phyloP scores from a whole-genome alignment of 2,113 vertebrate species.

The Tyto alba region DNA sequence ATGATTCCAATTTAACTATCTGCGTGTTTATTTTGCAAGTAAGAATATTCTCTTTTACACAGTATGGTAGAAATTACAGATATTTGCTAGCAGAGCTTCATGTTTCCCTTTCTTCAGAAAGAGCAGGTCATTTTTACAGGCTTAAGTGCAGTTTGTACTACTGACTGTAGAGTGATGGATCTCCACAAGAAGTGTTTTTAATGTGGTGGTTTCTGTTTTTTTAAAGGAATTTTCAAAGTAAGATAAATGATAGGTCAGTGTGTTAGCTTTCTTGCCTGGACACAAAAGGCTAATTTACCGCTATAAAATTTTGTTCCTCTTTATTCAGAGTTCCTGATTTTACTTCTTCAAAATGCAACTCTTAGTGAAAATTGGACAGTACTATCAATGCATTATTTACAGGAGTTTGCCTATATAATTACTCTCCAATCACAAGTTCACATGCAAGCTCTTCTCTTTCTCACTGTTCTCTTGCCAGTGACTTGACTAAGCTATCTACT shows the following conservation, averaged over 20 bases:
- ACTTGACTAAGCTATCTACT: not conserved
- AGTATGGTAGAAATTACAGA: not conserved
- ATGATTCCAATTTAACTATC: not conserved
- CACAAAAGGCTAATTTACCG: not conserved
- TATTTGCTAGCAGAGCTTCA: not conserved
- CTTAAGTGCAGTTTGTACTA: not conserved
- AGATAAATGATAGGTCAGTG: not conserved
- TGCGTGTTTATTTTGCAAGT: not conserved
- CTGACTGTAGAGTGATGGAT: not conserved
- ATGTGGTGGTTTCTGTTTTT: not conserved
- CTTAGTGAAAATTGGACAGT: not conserved
- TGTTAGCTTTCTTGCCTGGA: not conserved
- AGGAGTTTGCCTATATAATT: not conserved
- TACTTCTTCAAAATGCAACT: not conserved
- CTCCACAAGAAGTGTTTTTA: not conserved
- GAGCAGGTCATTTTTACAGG: not conserved
- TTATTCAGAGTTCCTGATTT: not conserved
- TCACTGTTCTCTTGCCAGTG: not conserved
- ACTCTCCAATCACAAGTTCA: not conserved
- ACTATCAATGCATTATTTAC: not conserved
- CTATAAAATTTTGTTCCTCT: not conserved
- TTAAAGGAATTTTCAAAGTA: not conserved
- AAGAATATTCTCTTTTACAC: not conserved
- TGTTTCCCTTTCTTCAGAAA: not conserved
- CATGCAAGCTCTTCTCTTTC: not conserved